A percentile compares a stretch with the other conserved stretches of the same genome.
Conservation (phyloP, 2,888 invertebrate genomes). For the Polymixis lichenea region DNA sequence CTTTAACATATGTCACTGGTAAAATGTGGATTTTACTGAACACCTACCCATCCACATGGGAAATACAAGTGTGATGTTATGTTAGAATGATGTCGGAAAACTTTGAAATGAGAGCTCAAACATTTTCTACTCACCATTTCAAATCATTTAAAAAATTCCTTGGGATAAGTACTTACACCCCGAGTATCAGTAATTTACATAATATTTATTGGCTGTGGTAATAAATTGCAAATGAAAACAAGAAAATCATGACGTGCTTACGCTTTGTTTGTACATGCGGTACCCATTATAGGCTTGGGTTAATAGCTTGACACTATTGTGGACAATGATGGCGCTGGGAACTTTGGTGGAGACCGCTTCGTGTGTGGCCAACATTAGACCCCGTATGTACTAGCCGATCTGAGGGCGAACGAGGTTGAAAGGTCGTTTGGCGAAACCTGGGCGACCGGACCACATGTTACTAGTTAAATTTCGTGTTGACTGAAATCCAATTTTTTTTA, state of each 20-base stretch:
- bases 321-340: slow-evolving; percentile 28
- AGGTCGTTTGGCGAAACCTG: too few species aligned
- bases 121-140: not conserved
- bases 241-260: slow-evolving; percentile 16
- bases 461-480: not conserved
- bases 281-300: slow-evolving; percentile 8
- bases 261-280: slow-evolving; percentile 36
- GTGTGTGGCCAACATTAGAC: slow-evolving; percentile 42
- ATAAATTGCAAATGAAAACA: slow-evolving; percentile 33
- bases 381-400: not conserved
- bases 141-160: slow-evolving; percentile 1
- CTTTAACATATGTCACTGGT: too few species aligned
- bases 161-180: not conserved
- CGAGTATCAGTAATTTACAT: slow-evolving; percentile 25
- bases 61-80: not conserved
- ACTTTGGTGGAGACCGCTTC: slow-evolving; percentile 30
- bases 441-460: not conserved
- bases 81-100: not conserved
- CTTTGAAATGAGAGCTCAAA: too few species aligned
- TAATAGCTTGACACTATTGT: slow-evolving; percentile 35
- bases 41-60: too few species aligned
- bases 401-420: not conserved
- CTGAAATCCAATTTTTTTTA: not conserved
- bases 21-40: too few species aligned
- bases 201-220: slow-evolving; percentile 44